Percentiles rank a stretch among this genome's conserved stretches.
Conservation (phyloP, 2,888 invertebrate genomes). For the Meloe dianella region DNA sequence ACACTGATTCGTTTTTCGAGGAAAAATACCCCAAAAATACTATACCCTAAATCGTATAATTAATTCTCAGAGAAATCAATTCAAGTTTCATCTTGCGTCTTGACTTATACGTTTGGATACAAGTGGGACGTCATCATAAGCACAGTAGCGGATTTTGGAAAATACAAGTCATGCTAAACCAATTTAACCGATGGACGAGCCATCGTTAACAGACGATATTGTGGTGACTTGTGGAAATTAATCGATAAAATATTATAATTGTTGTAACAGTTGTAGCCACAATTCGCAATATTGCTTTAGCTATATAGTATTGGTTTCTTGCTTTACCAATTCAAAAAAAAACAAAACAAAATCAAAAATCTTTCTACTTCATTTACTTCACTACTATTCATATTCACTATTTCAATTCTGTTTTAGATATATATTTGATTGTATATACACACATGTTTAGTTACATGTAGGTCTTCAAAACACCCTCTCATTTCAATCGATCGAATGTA, state of each 20-base stretch:
- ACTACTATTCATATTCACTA: background rate
- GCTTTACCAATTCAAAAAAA: background rate
- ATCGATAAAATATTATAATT: constrained; percentile 61
- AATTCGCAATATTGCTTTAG: constrained; percentile 24
- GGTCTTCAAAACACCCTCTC: background rate
- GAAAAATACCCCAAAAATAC: constrained; percentile 38
- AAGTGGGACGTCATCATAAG: constrained; percentile 60
- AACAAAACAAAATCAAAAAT: too few species aligned
- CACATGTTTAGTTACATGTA: constrained; percentile 8
- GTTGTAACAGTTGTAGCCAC: constrained; percentile 52
- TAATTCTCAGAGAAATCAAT: constrained; percentile 28
- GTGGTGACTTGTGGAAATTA: constrained; percentile 59
- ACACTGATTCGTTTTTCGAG: constrained; percentile 53
- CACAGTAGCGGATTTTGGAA: constrained; percentile 56
- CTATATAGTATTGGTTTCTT: background rate
- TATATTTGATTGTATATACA: background rate
- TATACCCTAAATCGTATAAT: constrained; percentile 28
- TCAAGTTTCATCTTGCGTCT: constrained; percentile 21
- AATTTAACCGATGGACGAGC: constrained; percentile 58
- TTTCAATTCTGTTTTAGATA: background rate
- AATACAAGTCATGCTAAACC: constrained; percentile 59
- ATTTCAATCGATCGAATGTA: constrained; percentile 9
- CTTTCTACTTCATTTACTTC: background rate
- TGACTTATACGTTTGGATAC: constrained; percentile 47
- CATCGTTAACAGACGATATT: constrained; percentile 59